Evolutionary conservation across 1,140 invertebrate genomes (phyloP), one percentile per base, ranked within the genome.

Genomic region (Acromyrmex echinatior): DNA sequence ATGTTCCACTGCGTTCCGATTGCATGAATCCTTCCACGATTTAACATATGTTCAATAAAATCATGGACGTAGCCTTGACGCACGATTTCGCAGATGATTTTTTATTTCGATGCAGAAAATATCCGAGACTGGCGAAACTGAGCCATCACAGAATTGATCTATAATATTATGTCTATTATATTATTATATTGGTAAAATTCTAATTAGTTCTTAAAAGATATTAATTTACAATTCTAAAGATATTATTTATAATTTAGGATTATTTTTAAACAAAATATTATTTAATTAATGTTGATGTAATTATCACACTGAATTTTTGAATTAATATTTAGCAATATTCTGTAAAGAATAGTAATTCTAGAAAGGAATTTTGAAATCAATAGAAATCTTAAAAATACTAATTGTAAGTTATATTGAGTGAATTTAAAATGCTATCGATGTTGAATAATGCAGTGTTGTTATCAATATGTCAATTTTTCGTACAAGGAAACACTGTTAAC

Each of bases 21-120:
- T 58, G 56, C 39, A 45, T 45, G 68, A 28, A 58, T 84, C 70
- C 45, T 84, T 63, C 56, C 80, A 18, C 80, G 80, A 84, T 84
- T 84, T 84, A 76, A 84, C 70, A 84, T 84, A 74, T 84, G 70
- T 51, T 84, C 45, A 14, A 63, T 35, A 70, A 84, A 84, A 84
- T 84, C 70, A 76, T 70, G 39, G 12, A 62, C 39, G 56, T n/a
- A 70, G 39, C 45, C 56, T 63, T 84, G 70, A 70, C 80, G 56
- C 70, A 76, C 56, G 16, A 84, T 84, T 84, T 84, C 70, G 25
- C 21, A 39, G 39, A 76, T 63, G n/a, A 35, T 45, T 49, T 84
- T 45, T 74, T 18, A 76, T 74, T 73, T 35, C 28, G 58, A 35
- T n/a, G n/a, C 49, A n/a, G 39, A 76, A 74, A 74, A 62, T 84